Evolutionary conservation across 1,140 invertebrate species (phyloP).

Genomic region (Ceratitis capitata): DNA sequence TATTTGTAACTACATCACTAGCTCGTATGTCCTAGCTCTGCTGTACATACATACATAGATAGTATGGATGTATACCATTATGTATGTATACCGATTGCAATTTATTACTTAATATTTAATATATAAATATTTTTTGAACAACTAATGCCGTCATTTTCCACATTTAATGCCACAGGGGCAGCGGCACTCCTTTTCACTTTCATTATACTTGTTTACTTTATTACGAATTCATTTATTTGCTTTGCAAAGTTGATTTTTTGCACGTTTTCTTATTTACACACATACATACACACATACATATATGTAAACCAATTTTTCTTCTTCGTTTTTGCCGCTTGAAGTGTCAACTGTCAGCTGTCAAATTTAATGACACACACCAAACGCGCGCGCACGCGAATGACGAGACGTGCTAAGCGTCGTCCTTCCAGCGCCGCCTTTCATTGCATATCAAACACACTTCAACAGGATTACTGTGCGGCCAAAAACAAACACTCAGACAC

Average conservation of each 20-base stretch:
- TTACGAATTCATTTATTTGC: slow-evolving; percentile 21
- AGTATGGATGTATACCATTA: no score
- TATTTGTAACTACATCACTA: no score
- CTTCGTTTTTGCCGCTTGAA: neutral
- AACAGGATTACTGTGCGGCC: slow-evolving; percentile 15
- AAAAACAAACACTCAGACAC: neutral
- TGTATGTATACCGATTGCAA: no score
- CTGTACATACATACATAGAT: no score
- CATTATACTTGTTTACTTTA: neutral
- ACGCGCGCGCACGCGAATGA: slow-evolving; percentile 1
- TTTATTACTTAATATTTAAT: no score
- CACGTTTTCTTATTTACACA: neutral
- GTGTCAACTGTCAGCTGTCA: slow-evolving; percentile 36
- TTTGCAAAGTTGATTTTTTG: slow-evolving; percentile 1
- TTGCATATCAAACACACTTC: slow-evolving; percentile 4
- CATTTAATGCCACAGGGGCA: neutral
- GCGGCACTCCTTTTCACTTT: neutral
- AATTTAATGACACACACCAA: slow-evolving; percentile 33
- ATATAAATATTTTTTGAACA: no score
- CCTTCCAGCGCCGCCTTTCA: neutral
- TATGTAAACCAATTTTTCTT: no score
- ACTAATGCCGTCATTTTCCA: neutral
- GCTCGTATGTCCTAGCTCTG: no score
- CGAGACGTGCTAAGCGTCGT: neutral
- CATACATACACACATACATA: no score